phyloP scores from a whole-genome alignment of 1,140 invertebrate species.

The Phenacoccus solenopsis region DNA sequence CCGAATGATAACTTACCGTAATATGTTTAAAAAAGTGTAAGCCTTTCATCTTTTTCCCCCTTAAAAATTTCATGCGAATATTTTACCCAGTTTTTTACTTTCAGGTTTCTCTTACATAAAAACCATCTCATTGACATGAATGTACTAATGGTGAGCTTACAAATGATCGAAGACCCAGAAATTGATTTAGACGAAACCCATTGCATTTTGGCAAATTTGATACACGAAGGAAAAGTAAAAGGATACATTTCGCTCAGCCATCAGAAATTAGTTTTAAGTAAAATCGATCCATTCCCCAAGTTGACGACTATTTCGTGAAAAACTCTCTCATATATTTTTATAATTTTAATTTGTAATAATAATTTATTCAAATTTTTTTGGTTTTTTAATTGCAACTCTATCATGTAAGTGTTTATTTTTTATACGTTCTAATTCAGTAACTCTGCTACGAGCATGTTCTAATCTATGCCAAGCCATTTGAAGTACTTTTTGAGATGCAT shows the following conservation, averaged over 20 bases:
- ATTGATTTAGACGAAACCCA: conserved; percentile 87
- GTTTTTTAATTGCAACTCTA: conserved; percentile 22
- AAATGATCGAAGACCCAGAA: conserved; percentile 66
- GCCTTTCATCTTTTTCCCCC: conserved; percentile 24
- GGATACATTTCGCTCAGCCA: conserved; percentile 97
- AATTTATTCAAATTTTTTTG: conserved; percentile 5
- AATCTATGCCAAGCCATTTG: conserved; percentile 93
- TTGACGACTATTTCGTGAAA: neutral
- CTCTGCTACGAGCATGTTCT: conserved; percentile 74
- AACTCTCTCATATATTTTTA: no score
- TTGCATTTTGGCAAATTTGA: conserved; percentile 92
- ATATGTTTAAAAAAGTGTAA: conserved; percentile 90
- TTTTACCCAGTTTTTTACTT: conserved; percentile 25
- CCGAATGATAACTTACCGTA: conserved; percentile 87
- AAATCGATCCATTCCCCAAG: conserved; percentile 86
- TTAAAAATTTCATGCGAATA: no score
- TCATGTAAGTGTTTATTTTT: conserved; percentile 61
- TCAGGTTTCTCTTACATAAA: conserved; percentile 61
- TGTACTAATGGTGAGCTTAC: conserved; percentile 64
- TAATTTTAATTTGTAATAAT: no score
- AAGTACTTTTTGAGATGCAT: conserved; percentile 85
- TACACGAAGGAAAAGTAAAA: conserved; percentile 87
- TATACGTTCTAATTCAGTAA: conserved; percentile 70
- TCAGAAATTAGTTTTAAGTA: conserved; percentile 92
- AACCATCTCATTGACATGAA: conserved; percentile 84